These are phyloP conservation scores for Paragorgia papillata DNA, from an alignment of 92 coral and sea anemone species.

Conservation along the genomic window DNA sequence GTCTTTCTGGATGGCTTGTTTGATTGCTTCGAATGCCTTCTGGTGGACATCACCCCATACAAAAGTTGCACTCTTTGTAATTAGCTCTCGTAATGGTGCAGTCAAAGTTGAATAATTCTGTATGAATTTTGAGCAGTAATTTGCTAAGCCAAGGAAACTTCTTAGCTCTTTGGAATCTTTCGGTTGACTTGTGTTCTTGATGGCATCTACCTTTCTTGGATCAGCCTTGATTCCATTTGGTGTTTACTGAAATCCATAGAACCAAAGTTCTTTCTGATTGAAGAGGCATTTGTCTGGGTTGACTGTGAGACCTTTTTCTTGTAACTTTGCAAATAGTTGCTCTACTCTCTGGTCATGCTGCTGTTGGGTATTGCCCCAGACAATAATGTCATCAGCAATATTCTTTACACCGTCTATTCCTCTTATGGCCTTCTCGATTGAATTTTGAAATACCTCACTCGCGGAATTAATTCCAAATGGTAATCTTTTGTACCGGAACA, in stretches of 20 bases:
- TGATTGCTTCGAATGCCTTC: constrained; percentile 32
- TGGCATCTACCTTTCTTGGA: constrained; percentile 11
- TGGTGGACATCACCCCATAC: constrained; percentile 44
- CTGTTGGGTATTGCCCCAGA: constrained; percentile 25
- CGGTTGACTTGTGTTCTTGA: constrained; percentile 3
- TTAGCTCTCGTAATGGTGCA: constrained; percentile 6
- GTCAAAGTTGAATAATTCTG: constrained; percentile 19
- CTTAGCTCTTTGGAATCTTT: constrained; percentile 18
- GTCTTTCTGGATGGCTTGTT: constrained; percentile 38
- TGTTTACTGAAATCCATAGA: constrained; percentile 20
- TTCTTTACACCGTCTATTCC: constrained; percentile 22
- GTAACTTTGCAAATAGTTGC: constrained; percentile 30
- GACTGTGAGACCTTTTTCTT: constrained; percentile 33
- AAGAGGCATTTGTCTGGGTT: constrained; percentile 32
- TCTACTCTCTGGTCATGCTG: constrained; percentile 32
- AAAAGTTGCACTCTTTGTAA: constrained; percentile 13
- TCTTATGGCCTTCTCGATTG: constrained; percentile 18
- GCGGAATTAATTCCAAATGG: constrained; percentile 36
- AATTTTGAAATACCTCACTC: constrained; percentile 37
- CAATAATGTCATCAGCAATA: constrained; percentile 41
- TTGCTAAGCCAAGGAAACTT: constrained; percentile 37
- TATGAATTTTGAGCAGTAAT: not conserved
- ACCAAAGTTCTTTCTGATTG: constrained; percentile 43
- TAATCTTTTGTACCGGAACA: constrained; percentile 4
- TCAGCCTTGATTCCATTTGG: constrained; percentile 30